A percentile compares a stretch with the other conserved stretches of the same genome.
phyloP scores from a whole-genome alignment of 2,888 invertebrate genomes.

The Hypsopygia costalis region DNA sequence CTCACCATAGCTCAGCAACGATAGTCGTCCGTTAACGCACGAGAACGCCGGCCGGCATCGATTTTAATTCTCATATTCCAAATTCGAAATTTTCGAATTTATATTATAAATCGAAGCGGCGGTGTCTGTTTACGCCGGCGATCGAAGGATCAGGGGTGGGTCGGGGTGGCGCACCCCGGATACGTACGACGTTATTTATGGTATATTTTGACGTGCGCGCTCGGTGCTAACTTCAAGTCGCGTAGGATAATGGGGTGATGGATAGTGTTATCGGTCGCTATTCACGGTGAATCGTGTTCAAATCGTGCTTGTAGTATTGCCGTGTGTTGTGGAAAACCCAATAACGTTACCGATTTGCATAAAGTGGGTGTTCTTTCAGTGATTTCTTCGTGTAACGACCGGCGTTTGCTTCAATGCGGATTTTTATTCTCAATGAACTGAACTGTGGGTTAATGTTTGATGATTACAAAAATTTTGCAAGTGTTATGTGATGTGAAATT shows the following conservation, averaged over 20 bases:
- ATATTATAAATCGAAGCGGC: conserved; percentile 33
- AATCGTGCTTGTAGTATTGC: conserved; percentile 54
- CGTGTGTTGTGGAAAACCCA: conserved; percentile 53
- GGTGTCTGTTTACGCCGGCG: conserved; percentile 39
- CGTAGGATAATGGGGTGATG: conserved; percentile 73
- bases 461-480: conserved; percentile 22
- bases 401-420: conserved; percentile 45
- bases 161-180: conserved; percentile 53
- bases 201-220: conserved; percentile 75
- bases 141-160: conserved; percentile 46
- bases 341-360: conserved; percentile 32
- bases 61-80: conserved; percentile 34
- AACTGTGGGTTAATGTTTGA: conserved; percentile 19
- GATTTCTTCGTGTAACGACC: conserved; percentile 33
- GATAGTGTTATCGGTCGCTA: conserved; percentile 77
- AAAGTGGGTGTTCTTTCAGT: conserved; percentile 35
- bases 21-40: conserved; percentile 44
- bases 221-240: conserved; percentile 73
- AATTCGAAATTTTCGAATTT: conserved; percentile 33
- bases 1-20: conserved; percentile 39
- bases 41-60: conserved; percentile 43
- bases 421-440: conserved; percentile 30
- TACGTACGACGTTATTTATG: conserved; percentile 72
- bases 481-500: conserved; percentile 28
- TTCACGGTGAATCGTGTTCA: conserved; percentile 60